These are phyloP conservation scores for Paracanthobrama guichenoti DNA, from an alignment of 2,113 vertebrate species.

Conservation along the genomic window DNA sequence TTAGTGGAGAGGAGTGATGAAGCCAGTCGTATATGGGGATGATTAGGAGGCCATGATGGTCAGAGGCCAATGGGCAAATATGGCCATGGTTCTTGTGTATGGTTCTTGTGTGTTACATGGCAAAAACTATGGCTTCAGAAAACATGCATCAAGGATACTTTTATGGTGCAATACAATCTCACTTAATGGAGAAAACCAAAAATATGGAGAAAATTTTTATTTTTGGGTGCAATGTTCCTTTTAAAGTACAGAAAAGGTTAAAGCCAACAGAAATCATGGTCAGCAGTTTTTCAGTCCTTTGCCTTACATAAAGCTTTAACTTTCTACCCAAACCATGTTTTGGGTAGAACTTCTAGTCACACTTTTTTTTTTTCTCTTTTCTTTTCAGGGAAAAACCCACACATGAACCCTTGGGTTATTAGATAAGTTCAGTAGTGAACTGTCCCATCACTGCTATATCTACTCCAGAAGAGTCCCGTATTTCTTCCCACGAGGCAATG, in stretches of 20 bases:
- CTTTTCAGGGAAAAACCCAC: background rate
- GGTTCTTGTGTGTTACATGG: background rate
- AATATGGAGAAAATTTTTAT: background rate
- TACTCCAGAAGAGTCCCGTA: background rate
- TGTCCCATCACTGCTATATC: background rate
- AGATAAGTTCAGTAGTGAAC: background rate
- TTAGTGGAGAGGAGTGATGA: too few relatives aligned
- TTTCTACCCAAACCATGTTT: background rate
- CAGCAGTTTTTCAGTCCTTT: too few relatives aligned
- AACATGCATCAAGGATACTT: background rate
- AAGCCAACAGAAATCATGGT: background rate
- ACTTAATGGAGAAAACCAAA: background rate
- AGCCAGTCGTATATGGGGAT: too few relatives aligned
- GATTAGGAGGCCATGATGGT: too few relatives aligned
- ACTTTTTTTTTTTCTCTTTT: too few relatives aligned
- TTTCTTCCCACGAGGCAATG: background rate
- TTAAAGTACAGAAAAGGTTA: background rate
- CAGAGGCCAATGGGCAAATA: too few relatives aligned
- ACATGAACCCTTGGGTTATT: background rate
- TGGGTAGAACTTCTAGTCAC: too few relatives aligned
- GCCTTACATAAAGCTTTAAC: constrained; percentile 1
- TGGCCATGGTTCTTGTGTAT: too few relatives aligned
- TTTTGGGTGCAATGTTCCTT: background rate
- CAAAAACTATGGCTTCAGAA: background rate
- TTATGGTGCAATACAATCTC: background rate